Evolutionary conservation across 2,113 vertebrate genomes (phyloP).

Genomic region (Hiodon tergisus): DNA sequence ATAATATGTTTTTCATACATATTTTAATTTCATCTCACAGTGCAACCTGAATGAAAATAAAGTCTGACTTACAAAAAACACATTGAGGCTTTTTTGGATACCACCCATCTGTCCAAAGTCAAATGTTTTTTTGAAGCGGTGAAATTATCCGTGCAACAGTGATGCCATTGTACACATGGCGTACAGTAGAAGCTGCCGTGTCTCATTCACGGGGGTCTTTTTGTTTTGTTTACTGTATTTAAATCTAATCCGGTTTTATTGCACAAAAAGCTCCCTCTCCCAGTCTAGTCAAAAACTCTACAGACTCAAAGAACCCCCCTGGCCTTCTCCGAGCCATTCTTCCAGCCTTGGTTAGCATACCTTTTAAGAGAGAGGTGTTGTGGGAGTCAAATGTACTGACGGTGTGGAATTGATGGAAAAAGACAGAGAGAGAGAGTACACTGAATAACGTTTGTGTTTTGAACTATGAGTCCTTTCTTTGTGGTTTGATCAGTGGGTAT

Average conservation of each 20-base stretch:
- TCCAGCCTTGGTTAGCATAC: no score
- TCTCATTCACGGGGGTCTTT: slow-evolving; percentile 71
- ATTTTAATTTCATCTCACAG: slow-evolving; percentile 84
- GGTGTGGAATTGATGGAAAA: slow-evolving; percentile 72
- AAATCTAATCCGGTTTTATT: slow-evolving; percentile 70
- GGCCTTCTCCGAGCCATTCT: no score
- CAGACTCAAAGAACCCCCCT: no score
- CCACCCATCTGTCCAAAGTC: slow-evolving; percentile 79
- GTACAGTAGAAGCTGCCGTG: slow-evolving; percentile 65
- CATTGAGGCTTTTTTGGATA: slow-evolving; percentile 81
- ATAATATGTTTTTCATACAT: slow-evolving; percentile 89
- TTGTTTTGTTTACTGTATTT: slow-evolving; percentile 82
- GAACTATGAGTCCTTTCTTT: slow-evolving; percentile 57
- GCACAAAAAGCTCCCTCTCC: slow-evolving; percentile 76
- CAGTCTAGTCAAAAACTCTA: slow-evolving; percentile 66
- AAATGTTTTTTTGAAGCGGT: slow-evolving; percentile 64
- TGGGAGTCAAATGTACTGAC: slow-evolving; percentile 57
- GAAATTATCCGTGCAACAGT: slow-evolving; percentile 74
- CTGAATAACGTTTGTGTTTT: background rate
- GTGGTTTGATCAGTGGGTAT: slow-evolving; percentile 41
- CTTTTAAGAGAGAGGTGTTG: no score
- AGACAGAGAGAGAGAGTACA: background rate
- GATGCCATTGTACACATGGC: slow-evolving; percentile 68
- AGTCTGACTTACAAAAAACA: slow-evolving; percentile 76
- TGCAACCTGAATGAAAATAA: slow-evolving; percentile 76